These are phyloP conservation scores for Ectemnius continuus DNA, from an alignment of 2,888 invertebrate genomes.

Conservation along the genomic window DNA sequence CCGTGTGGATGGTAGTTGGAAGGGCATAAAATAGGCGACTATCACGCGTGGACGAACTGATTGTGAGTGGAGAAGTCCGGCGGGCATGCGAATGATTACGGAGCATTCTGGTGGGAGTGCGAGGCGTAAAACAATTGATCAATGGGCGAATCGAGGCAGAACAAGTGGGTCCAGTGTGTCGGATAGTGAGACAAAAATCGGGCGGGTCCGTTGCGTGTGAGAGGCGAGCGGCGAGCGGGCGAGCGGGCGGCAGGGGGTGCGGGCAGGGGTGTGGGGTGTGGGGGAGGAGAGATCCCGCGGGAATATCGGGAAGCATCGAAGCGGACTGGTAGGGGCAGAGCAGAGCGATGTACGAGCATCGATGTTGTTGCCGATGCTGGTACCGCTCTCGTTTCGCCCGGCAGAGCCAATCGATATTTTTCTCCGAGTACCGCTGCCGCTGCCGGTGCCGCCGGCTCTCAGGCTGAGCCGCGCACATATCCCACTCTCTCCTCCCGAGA, in stretches of 20 bases:
- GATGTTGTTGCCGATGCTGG: conserved; percentile 33
- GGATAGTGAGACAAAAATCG: too few species aligned
- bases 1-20: too few species aligned
- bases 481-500: conserved; percentile 10
- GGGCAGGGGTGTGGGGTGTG: conserved; percentile 45
- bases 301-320: conserved; percentile 60
- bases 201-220: neutral
- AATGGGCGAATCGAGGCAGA: too few species aligned
- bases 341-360: conserved; percentile 31
- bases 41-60: too few species aligned
- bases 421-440: conserved; percentile 26
- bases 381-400: conserved; percentile 12
- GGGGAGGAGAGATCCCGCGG: conserved; percentile 45
- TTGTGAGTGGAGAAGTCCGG: too few species aligned
- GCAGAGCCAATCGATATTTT: conserved; percentile 56
- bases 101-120: too few species aligned
- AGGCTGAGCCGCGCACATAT: conserved; percentile 10
- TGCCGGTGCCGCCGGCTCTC: too few species aligned
- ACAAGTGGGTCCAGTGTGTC: too few species aligned
- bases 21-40: too few species aligned
- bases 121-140: too few species aligned
- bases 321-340: conserved; percentile 42
- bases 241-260: conserved; percentile 19
- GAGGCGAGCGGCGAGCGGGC: conserved; percentile 26
- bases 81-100: too few species aligned